phyloP scores from a whole-genome alignment of 2,888 invertebrate genomes.

The Drosophila koepferae region DNA sequence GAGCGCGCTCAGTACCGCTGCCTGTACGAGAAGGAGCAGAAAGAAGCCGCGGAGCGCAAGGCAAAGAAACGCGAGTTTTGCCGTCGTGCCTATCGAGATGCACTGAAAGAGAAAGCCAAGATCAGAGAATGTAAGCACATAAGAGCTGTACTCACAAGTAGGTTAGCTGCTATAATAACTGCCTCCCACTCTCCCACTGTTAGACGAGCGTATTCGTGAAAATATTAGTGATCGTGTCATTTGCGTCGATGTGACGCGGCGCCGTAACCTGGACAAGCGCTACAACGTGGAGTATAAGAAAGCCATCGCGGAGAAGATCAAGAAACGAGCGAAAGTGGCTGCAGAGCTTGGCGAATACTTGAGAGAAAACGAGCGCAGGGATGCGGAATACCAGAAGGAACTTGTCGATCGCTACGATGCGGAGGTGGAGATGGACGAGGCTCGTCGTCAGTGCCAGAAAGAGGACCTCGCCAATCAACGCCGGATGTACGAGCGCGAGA shows the following conservation, averaged over 20 bases:
- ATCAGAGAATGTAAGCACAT: slow-evolving; percentile 42
- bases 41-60: slow-evolving; percentile 19
- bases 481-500: slow-evolving; percentile 45
- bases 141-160: background rate
- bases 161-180: background rate
- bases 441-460: slow-evolving; percentile 45
- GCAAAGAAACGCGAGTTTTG: slow-evolving; percentile 40
- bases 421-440: slow-evolving; percentile 49
- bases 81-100: slow-evolving; percentile 44
- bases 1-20: slow-evolving; percentile 61
- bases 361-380: slow-evolving; percentile 11
- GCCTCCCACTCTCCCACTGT: too few relatives aligned
- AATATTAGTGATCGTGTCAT: slow-evolving; percentile 53
- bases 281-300: slow-evolving; percentile 25
- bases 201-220: slow-evolving; percentile 51
- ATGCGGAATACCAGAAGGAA: slow-evolving; percentile 2
- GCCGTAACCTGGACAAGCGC: slow-evolving; percentile 40
- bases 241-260: slow-evolving; percentile 52
- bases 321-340: slow-evolving; percentile 18
- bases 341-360: slow-evolving; percentile 14
- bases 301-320: slow-evolving; percentile 4
- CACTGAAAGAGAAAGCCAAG: slow-evolving; percentile 43
- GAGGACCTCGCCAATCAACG: slow-evolving; percentile 50
- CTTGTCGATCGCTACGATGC: slow-evolving; percentile 27
- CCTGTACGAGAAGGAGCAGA: slow-evolving; percentile 44